Conservation (phyloP, 2,888 invertebrate species). For the Alloplasta piceator region DNA sequence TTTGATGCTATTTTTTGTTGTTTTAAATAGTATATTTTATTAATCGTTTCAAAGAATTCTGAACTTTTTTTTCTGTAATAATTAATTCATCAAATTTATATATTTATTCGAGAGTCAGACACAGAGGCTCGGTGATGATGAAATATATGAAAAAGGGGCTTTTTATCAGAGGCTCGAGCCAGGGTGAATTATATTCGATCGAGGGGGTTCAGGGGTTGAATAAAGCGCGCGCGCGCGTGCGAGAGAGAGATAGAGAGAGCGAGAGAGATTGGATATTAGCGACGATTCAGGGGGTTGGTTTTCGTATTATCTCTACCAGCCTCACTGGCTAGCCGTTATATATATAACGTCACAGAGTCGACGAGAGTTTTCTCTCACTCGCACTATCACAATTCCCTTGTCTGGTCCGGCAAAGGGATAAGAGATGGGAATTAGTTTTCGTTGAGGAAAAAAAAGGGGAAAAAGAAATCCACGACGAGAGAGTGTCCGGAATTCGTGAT, state of each 20-base stretch:
- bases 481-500: constrained; percentile 51
- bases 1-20: neutral
- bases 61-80: neutral
- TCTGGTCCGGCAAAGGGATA: neutral
- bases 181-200: constrained; percentile 62
- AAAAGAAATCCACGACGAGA: constrained; percentile 27
- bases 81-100: neutral
- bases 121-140: constrained; percentile 2
- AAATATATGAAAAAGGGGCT: constrained; percentile 32
- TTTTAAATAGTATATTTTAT: neutral
- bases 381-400: constrained; percentile 4
- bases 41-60: neutral
- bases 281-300: constrained; percentile 40
- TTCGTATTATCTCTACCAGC: constrained; percentile 49
- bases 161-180: constrained; percentile 48
- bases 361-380: neutral
- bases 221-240: constrained; percentile 29
- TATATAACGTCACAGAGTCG: constrained; percentile 10
- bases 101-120: constrained; percentile 4
- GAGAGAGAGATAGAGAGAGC: too few species aligned
- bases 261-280: constrained; percentile 62
- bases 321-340: constrained; percentile 8
- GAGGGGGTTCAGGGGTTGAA: constrained; percentile 46
- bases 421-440: constrained; percentile 46
- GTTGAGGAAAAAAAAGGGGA: constrained; percentile 1